Conservation (phyloP, 2,113 vertebrate species). For the Megalops atlanticus region DNA sequence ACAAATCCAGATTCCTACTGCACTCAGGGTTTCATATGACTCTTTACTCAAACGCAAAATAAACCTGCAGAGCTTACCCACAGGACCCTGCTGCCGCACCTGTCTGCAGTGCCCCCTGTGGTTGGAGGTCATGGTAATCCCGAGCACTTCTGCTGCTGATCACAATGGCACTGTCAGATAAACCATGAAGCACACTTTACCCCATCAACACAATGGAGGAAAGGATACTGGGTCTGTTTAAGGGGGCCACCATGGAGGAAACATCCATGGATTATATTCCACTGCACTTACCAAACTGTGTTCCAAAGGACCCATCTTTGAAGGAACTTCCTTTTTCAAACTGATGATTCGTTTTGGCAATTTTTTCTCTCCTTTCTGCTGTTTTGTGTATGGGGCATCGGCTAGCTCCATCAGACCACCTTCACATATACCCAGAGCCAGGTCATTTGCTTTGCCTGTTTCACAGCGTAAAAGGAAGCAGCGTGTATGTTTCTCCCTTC, state of each 20-base stretch:
- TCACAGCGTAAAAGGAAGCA: background rate
- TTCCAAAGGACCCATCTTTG: too few species aligned
- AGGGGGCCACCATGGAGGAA: conserved; percentile 64
- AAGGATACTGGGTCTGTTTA: conserved; percentile 79
- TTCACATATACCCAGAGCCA: too few species aligned
- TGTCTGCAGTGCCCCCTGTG: conserved; percentile 68
- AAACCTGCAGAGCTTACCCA: conserved; percentile 27
- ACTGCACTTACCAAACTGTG: conserved; percentile 50
- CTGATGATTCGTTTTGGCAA: too few species aligned
- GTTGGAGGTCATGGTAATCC: conserved; percentile 83
- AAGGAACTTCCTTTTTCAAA: too few species aligned
- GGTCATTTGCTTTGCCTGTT: background rate
- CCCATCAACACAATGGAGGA: conserved; percentile 83
- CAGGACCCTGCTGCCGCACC: too few species aligned
- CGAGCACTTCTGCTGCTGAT: conserved; percentile 90
- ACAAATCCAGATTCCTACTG: background rate
- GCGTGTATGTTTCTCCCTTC: background rate
- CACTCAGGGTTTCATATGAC: background rate
- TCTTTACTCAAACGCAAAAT: background rate
- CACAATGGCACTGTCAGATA: conserved; percentile 98
- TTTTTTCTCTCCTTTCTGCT: too few species aligned
- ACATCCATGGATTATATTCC: conserved; percentile 87
- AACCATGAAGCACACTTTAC: conserved; percentile 98
- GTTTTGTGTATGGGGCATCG: too few species aligned
- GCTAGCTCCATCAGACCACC: too few species aligned